Base-by-base conservation (phyloP, 2,113 vertebrate genomes). In the Pterophyllum scalare region DNA sequence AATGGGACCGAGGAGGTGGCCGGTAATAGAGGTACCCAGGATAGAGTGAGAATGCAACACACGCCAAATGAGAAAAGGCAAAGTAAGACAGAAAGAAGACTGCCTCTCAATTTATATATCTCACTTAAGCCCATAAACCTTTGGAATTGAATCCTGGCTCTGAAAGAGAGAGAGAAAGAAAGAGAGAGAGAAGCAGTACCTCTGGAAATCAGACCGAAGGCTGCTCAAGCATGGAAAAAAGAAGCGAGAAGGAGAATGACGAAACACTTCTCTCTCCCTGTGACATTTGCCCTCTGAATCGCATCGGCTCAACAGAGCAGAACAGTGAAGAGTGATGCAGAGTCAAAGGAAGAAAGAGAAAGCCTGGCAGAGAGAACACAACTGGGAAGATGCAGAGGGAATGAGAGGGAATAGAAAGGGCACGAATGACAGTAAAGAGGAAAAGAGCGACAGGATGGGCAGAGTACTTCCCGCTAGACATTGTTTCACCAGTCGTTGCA, bases 231-330 rank as follows among this genome's bases (percentile, higher is more conserved):
- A 67, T 33, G 65, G 83, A 59, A 76, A 84, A 90, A 72, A 58
- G 82, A 58, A 85, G 28, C 12, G 67, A 74, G 81, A 62, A 40
- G 80, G 24, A 81, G 84, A 81, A 81, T 83, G 85, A 91, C 74
- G 79, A 92, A 90, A 90, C 81, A 59, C 60, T 52, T 81, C 87
- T 80, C 82, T 90, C 59, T 58, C 82, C 77, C 76, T 78, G 17
- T 93, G 92, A 92, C 93, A 93, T 93, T 92, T 93, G 89, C 87
- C 89, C 91, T 88, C 89, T 86, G 88, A 92, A 92, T 84, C 85
- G 67, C 88, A 88, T 88, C 84, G 87, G 85, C 85, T 91, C 89
- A 90, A 46, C 13, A 3, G 77, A 90, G 91, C 91, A 60, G 70
- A 87, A 87, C 87, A 77, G 75, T 79, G 74, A 82, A 86, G 77